Evolutionary conservation across 1,140 invertebrate genomes (phyloP), one percentile per base, ranked within the genome.

Genomic region (Caerostris extrusa): DNA sequence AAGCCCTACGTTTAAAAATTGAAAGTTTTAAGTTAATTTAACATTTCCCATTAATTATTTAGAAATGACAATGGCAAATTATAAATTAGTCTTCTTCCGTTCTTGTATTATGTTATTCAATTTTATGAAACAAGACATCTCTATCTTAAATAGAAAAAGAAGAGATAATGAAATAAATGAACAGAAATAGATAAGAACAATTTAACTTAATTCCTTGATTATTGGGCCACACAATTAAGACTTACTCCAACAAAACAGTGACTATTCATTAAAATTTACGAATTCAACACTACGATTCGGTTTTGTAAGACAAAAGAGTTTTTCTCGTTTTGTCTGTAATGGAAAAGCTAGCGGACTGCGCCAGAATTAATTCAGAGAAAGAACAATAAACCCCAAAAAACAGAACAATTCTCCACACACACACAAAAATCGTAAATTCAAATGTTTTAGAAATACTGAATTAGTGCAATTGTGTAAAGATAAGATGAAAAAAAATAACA

Each of bases 221-320:
- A 85, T 56, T 8, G 3, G 58, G 34, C 50, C 17, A 34, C 50
- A 12, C 85, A 87, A 87, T 87, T 87, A 87, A 87, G 60, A 10
- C 8, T 14, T 64, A 64, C 57, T 87, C 85, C 64, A 8, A 64
- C 50, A 34, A 87, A 87, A 17, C 85, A 64, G 3, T 53, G 8
- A 7, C 14, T 87, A 17, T 69, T 89, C 64, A 69, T 71, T 71
- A 89, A 89, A 89, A 61, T 89, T 89, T 61, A 71, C 60, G 87
- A 89, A 89, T 71, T 89, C 64, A 67, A 71, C 87, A 71, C 87
- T 53, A 55, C 14, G 53, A 71, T 56, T 71, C 8, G 60, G 87
- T 56, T 69, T 55, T 56, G 58, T 56, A 69, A 89, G 71, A 69
- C 50, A 89, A 89, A 69, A 87, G 85, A 89, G 61, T 56, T 64